Percentiles rank a stretch among this genome's conserved stretches.
Conservation (phyloP, 2,888 invertebrate species). For the Blomia tropicalis region DNA sequence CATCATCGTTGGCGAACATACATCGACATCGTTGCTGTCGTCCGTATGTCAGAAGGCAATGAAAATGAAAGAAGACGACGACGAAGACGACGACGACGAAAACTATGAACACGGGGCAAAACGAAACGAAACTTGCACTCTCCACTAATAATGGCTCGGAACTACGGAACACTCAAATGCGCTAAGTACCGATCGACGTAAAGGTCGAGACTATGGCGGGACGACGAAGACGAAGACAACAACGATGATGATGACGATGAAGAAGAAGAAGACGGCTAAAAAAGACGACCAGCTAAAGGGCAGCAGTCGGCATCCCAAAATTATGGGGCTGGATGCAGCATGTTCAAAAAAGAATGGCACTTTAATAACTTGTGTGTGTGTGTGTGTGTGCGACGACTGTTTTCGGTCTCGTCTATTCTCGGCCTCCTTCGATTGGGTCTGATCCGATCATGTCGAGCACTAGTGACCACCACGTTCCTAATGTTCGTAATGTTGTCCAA, state of each 20-base stretch:
- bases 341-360: slow-evolving; percentile 8
- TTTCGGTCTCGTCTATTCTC: not conserved
- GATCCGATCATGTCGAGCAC: too few species aligned
- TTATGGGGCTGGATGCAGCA: slow-evolving; percentile 12
- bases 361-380: slow-evolving; percentile 1
- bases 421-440: not conserved
- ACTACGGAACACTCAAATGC: slow-evolving; percentile 2
- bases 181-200: slow-evolving; percentile 3
- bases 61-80: not conserved
- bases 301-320: slow-evolving; percentile 10
- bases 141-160: slow-evolving; percentile 7
- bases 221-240: slow-evolving; percentile 1
- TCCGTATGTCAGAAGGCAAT: slow-evolving; percentile 9
- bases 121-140: slow-evolving; percentile 3
- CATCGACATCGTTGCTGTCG: slow-evolving; percentile 9
- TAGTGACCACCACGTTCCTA: too few species aligned
- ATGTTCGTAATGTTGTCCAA: too few species aligned
- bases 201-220: slow-evolving; percentile 1
- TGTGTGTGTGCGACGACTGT: not conserved
- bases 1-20: slow-evolving; percentile 7
- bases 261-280: not conserved
- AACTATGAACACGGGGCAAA: not conserved
- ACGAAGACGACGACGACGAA: not conserved
- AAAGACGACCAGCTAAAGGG: not conserved
- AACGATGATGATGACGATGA: not conserved